Conservation (phyloP, 2,888 invertebrate genomes). For the Spodoptera littoralis region DNA sequence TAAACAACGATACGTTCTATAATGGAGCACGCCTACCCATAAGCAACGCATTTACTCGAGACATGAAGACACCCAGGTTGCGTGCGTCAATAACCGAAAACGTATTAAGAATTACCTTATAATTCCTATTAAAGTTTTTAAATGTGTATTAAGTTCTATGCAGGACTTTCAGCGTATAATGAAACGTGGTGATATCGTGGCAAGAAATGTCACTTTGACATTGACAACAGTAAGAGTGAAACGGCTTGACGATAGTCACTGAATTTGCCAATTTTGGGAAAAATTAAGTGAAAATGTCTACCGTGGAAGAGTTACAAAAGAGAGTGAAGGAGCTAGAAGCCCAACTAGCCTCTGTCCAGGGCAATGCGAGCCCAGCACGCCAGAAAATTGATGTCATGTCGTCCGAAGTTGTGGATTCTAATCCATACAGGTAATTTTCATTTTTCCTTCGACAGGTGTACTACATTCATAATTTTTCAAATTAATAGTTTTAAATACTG, state of each 20-base stretch:
- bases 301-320: constrained; percentile 89
- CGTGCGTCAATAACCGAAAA: background rate
- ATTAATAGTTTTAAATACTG: background rate
- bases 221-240: constrained; percentile 49
- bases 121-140: too few species aligned
- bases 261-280: constrained; percentile 47
- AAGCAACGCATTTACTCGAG: too few species aligned
- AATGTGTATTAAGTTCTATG: too few species aligned
- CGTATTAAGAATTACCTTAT: too few species aligned
- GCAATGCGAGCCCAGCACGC: constrained; percentile 83
- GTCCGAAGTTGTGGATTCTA: constrained; percentile 98
- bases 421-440: constrained; percentile 96
- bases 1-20: too few species aligned
- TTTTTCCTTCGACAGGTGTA: constrained; percentile 18
- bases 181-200: constrained; percentile 55
- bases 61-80: too few species aligned
- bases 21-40: too few species aligned
- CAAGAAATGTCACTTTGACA: constrained; percentile 62
- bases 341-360: constrained; percentile 87
- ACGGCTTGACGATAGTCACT: constrained; percentile 8
- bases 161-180: background rate
- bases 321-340: constrained; percentile 91
- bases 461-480: background rate
- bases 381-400: constrained; percentile 97
- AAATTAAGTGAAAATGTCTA: constrained; percentile 85